phyloP scores from a whole-genome alignment of 2,797 vertebrate species.

The Eulemur rubriventer region DNA sequence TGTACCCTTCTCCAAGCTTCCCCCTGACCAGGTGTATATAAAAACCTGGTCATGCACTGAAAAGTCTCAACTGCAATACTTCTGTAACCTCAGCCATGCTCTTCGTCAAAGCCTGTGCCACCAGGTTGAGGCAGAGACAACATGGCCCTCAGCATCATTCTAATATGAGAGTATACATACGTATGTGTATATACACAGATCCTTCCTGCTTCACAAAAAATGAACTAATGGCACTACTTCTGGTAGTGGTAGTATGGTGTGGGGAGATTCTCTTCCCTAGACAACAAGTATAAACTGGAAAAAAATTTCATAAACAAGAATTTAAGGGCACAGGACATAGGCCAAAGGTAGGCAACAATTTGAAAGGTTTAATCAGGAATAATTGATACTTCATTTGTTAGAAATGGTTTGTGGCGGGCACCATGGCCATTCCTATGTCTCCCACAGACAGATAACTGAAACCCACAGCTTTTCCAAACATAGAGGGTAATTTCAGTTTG shows the following conservation, averaged over 20 bases:
- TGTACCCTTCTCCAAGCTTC: background rate
- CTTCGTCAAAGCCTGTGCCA: background rate
- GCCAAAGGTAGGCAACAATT: background rate
- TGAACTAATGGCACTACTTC: background rate
- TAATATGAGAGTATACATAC: no score
- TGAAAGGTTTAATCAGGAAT: background rate
- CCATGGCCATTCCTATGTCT: rapidly evolving
- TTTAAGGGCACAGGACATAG: background rate
- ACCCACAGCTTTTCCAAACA: background rate
- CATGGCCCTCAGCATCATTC: background rate
- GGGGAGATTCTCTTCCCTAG: background rate
- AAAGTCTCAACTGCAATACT: background rate
- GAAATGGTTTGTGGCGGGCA: background rate
- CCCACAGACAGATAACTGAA: background rate
- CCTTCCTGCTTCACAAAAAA: background rate
- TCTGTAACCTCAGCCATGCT: background rate
- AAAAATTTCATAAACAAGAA: background rate
- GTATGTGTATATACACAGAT: background rate
- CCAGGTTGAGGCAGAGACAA: background rate
- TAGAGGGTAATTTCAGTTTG: background rate
- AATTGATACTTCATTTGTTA: background rate
- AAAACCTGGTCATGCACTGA: background rate
- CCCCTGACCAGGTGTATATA: background rate
- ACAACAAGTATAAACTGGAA: background rate
- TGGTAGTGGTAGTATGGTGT: background rate